A percentile compares a stretch with the other conserved stretches of the same genome.
These are phyloP conservation scores for Anoura caudifer DNA, from an alignment of 2,113 vertebrate species.

Conservation along the genomic window DNA sequence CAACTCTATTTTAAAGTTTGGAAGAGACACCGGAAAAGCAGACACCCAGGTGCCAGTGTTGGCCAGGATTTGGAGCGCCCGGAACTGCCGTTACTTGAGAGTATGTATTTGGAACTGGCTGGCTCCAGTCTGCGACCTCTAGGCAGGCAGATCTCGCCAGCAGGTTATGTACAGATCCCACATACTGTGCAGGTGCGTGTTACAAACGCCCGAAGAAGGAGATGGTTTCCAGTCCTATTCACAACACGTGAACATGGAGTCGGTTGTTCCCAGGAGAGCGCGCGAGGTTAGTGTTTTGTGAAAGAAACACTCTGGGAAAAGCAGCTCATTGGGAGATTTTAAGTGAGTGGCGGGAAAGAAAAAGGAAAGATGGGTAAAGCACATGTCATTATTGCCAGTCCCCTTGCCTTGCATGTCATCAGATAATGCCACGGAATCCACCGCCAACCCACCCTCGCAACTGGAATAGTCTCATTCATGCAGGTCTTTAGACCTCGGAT, in stretches of 20 bases:
- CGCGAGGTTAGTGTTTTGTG: not conserved
- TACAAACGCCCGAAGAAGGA: not conserved
- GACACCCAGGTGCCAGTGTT: not conserved
- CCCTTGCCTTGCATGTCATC: no score
- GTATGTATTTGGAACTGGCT: not conserved
- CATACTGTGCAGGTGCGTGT: fast-evolving
- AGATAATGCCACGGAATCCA: not conserved
- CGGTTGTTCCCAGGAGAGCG: not conserved
- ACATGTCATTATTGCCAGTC: no score
- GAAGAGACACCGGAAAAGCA: not conserved
- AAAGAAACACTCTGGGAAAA: not conserved
- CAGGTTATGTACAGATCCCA: fast-evolving
- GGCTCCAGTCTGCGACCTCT: not conserved
- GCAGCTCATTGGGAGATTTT: not conserved
- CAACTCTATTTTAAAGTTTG: not conserved
- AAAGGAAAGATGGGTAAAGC: not conserved
- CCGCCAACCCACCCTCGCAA: fast-evolving
- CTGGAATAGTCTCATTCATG: not conserved
- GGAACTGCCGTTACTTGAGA: not conserved
- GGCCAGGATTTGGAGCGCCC: not conserved
- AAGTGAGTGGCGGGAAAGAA: not conserved
- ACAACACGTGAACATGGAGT: fast-evolving
- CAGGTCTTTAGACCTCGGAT: not conserved
- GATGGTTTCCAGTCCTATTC: fast-evolving
- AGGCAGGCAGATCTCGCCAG: fast-evolving